Evolutionary conservation across 2,888 invertebrate species (phyloP), one percentile per base, ranked within the genome.

Genomic region (Dorcus parallelipipedus): DNA sequence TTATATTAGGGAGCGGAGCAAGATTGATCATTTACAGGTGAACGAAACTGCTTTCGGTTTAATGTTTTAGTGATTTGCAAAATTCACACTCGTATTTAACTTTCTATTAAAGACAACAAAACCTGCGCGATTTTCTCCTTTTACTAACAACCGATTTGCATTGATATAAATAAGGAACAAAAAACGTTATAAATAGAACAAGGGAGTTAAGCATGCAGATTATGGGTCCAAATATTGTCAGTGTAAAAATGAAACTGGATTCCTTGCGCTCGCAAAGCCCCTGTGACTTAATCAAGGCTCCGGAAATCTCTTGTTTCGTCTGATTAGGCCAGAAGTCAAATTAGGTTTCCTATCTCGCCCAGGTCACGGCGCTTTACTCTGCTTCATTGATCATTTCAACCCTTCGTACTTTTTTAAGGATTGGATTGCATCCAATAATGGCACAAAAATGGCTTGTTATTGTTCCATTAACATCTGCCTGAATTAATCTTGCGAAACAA

Each of bases 281-380:
- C 62, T 64, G 65, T 61, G 66, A 55, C 66, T 61, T 64, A 66
- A 66, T 66, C 66, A 66, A 51, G 58, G 58, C 59, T 56, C 59
- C 59, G 59, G 51, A 59, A 59, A 56, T 58, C 60, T 66, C 66
- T 48, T 52, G 65, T 66, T 66, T 59, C 66, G 48, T 58, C 56
- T 65, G 65, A 67, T 65, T 67, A 62, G 57, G 58, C 62, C 59
- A 53, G 52, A 50, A 61, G 60, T 62, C 60, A 64, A 66, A 65
- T 66, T 66, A 61, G 55, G 52, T 54, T 54, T 54, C 58, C 40
- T 49, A 52, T 55, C 54, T 59, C 51, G 50, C 52, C 42, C 59
- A 54, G 58, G 58, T 58, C 58, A 52, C 48, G 42, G 55, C 54
- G 58, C 58, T 58, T 58, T 54, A 53, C 38, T 58, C 49, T 49